phyloP scores from a whole-genome alignment of 2,113 vertebrate genomes.

The Rhinopomastus cyanomelas region DNA sequence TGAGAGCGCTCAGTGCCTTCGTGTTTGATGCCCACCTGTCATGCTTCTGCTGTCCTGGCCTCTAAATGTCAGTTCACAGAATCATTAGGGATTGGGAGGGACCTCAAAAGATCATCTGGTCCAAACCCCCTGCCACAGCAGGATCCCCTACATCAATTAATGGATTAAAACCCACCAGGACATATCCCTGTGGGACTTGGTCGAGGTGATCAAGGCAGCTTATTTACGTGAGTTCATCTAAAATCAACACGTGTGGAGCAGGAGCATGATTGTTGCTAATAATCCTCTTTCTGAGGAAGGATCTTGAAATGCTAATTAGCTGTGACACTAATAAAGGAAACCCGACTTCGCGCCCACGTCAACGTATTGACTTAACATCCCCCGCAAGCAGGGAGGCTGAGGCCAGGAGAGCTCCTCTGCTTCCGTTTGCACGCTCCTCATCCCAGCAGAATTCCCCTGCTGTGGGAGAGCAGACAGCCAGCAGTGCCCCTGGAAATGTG shows the following conservation, averaged over 20 bases:
- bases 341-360: background rate
- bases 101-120: no score
- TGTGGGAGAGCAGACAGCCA: background rate
- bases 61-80: background rate
- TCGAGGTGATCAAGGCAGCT: no score
- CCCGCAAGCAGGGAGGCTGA: slow-evolving; percentile 5
- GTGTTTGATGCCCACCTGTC: background rate
- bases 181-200: no score
- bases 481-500: background rate
- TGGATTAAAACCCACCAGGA: no score
- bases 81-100: no score
- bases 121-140: no score
- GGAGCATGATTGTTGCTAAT: background rate
- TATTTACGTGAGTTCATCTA: background rate
- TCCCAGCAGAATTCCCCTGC: background rate
- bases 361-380: background rate
- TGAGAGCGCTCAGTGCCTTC: background rate
- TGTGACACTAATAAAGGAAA: slow-evolving; percentile 13
- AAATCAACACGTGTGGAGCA: background rate
- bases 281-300: slow-evolving; percentile 21
- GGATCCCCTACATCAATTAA: no score
- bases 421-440: background rate
- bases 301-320: background rate
- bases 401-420: slow-evolving; percentile 18
- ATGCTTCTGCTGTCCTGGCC: background rate